Percentiles rank a stretch among this genome's conserved stretches.
phyloP scores from a whole-genome alignment of 2,797 vertebrate species.

The Pseudomugil tenellus region DNA sequence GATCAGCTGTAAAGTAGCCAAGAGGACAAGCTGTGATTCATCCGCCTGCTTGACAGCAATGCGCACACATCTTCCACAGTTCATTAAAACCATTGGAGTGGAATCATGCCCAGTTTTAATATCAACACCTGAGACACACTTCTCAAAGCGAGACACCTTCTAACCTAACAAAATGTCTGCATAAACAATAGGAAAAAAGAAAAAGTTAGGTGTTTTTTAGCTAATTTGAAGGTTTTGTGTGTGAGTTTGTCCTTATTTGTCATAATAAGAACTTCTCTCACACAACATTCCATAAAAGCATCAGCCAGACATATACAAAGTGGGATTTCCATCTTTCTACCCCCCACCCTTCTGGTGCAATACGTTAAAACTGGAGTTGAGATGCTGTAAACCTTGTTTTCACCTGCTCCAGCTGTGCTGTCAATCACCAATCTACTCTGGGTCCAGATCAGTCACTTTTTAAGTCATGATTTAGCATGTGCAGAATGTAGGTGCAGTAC shows the following conservation, averaged over 20 bases:
- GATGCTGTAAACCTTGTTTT: slow-evolving; percentile 56
- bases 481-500: slow-evolving; percentile 1
- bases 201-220: not conserved
- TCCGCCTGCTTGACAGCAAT: slow-evolving; percentile 21
- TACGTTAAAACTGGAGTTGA: slow-evolving; percentile 63
- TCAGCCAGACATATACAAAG: slow-evolving; percentile 6
- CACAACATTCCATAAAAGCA: not conserved
- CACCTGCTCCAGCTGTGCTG: slow-evolving; percentile 55
- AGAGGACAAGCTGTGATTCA: slow-evolving; percentile 34
- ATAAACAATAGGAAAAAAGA: not conserved
- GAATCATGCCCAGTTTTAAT: not conserved
- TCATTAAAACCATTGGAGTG: slow-evolving; percentile 23
- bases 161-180: not conserved
- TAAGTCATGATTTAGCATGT: slow-evolving; percentile 29
- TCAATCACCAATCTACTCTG: slow-evolving; percentile 41
- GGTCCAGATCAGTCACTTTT: slow-evolving; percentile 19
- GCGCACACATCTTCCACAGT: slow-evolving; percentile 12
- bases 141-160: not conserved
- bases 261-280: not conserved
- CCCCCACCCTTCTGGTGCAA: slow-evolving; percentile 12
- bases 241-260: not conserved
- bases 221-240: no score
- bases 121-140: not conserved
- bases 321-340: slow-evolving; percentile 5
- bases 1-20: slow-evolving; percentile 39